Percentiles rank a stretch among this genome's conserved stretches.
Evolutionary conservation across 1,140 invertebrate genomes (phyloP).

Genomic region (Himalopsyche phryganea): DNA sequence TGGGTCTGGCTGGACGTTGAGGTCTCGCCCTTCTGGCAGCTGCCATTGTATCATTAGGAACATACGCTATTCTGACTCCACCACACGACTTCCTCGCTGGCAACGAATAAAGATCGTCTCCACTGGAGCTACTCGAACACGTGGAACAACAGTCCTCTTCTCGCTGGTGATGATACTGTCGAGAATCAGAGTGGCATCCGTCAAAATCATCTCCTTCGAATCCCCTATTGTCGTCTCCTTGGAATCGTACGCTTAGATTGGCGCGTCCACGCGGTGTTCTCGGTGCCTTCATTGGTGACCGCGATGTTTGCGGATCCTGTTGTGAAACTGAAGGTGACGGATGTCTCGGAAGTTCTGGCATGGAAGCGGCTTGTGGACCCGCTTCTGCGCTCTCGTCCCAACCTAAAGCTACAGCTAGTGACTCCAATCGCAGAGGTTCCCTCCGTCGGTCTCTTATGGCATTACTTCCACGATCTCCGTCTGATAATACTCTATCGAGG

Average conservation of each 20-base stretch:
- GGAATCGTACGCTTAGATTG: slow-evolving; percentile 60
- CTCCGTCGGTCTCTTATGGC: slow-evolving; percentile 53
- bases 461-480: slow-evolving; percentile 54
- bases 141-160: slow-evolving; percentile 79
- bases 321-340: slow-evolving; percentile 24
- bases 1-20: slow-evolving; percentile 34
- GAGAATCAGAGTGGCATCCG: slow-evolving; percentile 36
- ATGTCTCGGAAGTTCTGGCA: slow-evolving; percentile 58
- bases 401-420: slow-evolving; percentile 23
- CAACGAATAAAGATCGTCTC: slow-evolving; percentile 76
- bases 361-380: slow-evolving; percentile 58
- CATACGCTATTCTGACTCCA: slow-evolving; percentile 82
- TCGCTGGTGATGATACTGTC: slow-evolving; percentile 17
- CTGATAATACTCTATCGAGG: slow-evolving; percentile 59
- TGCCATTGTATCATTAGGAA: slow-evolving; percentile 82
- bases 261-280: slow-evolving; percentile 36
- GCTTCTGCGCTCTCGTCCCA: slow-evolving; percentile 32
- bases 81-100: slow-evolving; percentile 78
- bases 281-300: slow-evolving; percentile 37
- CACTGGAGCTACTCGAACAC: slow-evolving; percentile 80
- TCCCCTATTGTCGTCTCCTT: slow-evolving; percentile 59
- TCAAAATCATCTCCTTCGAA: slow-evolving; percentile 55
- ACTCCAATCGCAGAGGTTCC: slow-evolving; percentile 57
- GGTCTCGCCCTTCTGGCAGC: slow-evolving; percentile 59
- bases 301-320: slow-evolving; percentile 23